phyloP scores from a whole-genome alignment of 2,797 vertebrate genomes.

The Cirrhinus molitorella region DNA sequence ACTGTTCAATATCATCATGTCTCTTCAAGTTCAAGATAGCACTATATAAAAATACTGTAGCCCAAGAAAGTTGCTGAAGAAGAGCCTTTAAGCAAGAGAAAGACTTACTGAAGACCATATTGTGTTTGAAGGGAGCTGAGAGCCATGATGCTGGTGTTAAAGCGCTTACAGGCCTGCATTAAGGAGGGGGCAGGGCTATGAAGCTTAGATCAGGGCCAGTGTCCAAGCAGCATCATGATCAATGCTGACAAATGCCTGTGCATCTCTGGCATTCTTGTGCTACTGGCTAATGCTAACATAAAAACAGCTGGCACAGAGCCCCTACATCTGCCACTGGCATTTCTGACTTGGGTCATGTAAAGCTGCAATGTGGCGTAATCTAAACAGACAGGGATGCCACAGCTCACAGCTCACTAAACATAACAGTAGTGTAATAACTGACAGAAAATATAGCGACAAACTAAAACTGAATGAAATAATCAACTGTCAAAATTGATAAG shows the following conservation, averaged over 20 bases:
- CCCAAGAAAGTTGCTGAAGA: background rate
- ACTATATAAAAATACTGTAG: background rate
- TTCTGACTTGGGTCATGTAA: background rate
- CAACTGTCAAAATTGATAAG: background rate
- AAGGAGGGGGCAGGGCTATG: slow-evolving; percentile 33
- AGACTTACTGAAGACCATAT: background rate
- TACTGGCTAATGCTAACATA: slow-evolving; percentile 23
- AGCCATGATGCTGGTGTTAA: slow-evolving; percentile 21
- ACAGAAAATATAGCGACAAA: background rate
- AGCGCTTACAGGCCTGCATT: slow-evolving; percentile 45
- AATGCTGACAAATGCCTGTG: slow-evolving; percentile 38
- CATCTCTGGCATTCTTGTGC: slow-evolving; percentile 16
- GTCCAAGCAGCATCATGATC: slow-evolving; percentile 31
- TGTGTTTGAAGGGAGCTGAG: slow-evolving; percentile 21
- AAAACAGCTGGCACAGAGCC: slow-evolving; percentile 37
- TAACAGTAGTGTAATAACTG: slow-evolving; percentile 11
- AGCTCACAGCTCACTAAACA: slow-evolving; percentile 34
- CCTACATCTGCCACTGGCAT: slow-evolving; percentile 37
- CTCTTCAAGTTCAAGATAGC: background rate
- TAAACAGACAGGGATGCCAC: background rate
- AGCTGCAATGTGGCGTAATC: slow-evolving; percentile 33
- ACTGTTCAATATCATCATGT: background rate
- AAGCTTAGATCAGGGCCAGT: slow-evolving; percentile 20
- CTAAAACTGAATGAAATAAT: background rate
- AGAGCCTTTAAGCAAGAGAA: background rate